Conservation (phyloP, 2,797 vertebrate genomes). For the Pipistrellus kuhlii region DNA sequence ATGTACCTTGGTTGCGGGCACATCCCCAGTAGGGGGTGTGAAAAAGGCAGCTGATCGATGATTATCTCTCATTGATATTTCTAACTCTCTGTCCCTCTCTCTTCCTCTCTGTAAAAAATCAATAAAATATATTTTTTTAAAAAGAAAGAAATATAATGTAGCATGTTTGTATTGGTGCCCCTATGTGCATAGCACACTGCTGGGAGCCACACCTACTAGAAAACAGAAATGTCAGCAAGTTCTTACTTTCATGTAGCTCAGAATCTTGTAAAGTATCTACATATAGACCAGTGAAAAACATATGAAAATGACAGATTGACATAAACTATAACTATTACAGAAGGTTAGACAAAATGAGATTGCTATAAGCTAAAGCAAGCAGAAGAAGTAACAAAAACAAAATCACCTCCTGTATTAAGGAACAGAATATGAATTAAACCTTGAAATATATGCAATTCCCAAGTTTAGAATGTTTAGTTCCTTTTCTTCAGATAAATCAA, state of each 20-base stretch:
- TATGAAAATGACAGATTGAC: not conserved
- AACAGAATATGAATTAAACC: not conserved
- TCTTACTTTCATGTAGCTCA: not conserved
- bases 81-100: too few species aligned
- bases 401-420: not conserved
- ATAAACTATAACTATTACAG: not conserved
- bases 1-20: too few species aligned
- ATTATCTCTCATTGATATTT: too few species aligned
- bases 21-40: too few species aligned
- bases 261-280: not conserved
- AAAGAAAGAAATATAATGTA: not conserved
- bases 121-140: too few species aligned
- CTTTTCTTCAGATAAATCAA: constrained; percentile 26
- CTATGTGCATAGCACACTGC: not conserved
- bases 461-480: constrained; percentile 4
- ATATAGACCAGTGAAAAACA: not conserved
- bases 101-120: too few species aligned
- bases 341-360: constrained; percentile 12
- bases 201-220: not conserved
- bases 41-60: too few species aligned
- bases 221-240: not conserved
- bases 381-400: not conserved
- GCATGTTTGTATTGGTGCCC: not conserved
- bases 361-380: not conserved
- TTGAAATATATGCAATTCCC: not conserved